phyloP scores from a whole-genome alignment of 2,888 invertebrate genomes.

The Dicycla oo region DNA sequence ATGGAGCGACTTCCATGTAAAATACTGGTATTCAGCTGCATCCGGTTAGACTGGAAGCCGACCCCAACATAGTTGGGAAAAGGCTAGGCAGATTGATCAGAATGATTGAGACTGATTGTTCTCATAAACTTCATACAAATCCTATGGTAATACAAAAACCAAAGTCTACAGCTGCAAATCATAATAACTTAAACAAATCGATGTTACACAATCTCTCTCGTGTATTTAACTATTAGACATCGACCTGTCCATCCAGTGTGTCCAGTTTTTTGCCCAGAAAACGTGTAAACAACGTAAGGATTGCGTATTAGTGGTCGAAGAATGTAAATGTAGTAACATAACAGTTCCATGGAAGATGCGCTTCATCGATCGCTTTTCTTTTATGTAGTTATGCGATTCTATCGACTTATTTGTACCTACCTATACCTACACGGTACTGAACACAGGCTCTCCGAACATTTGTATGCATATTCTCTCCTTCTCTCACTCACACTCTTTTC shows the following conservation, averaged over 20 bases:
- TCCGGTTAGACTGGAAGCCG: too few species aligned
- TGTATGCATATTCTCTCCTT: too few species aligned
- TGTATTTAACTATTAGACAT: conserved; percentile 1
- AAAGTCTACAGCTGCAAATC: background rate
- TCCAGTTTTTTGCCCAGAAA: conserved; percentile 25
- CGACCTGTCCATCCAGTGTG: conserved; percentile 1
- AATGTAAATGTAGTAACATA: conserved; percentile 59
- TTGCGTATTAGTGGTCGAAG: conserved; percentile 44
- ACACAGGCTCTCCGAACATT: too few species aligned
- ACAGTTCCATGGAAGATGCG: conserved; percentile 52
- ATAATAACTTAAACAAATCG: conserved; percentile 8
- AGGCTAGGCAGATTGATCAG: too few species aligned
- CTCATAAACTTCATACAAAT: too few species aligned
- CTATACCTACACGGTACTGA: too few species aligned
- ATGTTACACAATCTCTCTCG: conserved; percentile 15
- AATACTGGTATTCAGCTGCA: too few species aligned
- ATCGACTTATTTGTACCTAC: background rate
- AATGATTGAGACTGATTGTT: too few species aligned
- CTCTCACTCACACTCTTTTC: too few species aligned
- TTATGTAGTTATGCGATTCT: conserved; percentile 1
- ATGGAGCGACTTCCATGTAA: too few species aligned
- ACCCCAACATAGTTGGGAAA: too few species aligned
- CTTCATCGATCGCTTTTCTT: conserved; percentile 50
- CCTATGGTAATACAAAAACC: background rate
- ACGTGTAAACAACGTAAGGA: conserved; percentile 36